Base-by-base conservation (phyloP, 2,888 invertebrate genomes). In the Miltochrista miniata region DNA sequence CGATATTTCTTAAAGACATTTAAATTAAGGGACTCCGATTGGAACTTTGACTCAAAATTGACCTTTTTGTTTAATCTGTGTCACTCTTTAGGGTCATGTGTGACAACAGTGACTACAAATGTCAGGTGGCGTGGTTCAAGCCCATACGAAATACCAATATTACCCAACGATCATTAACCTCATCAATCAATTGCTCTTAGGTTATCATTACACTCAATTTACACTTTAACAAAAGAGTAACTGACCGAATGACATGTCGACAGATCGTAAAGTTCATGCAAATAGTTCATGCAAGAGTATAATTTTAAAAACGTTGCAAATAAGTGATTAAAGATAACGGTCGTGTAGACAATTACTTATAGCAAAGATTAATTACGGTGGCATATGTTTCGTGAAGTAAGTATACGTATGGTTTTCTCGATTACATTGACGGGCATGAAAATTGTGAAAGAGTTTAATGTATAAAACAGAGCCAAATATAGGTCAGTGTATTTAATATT, bases 381-480 rank as follows among this genome's bases (percentile, higher is more conserved):
- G 29, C 34, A 52, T 36, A 51, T 34, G 74, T 76, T 79, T 77
- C n/a, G n/a, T n/a, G n/a, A n/a, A n/a, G 70, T 66, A 68, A 51
- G 61, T 70, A 72, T 66, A 68, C 74, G n/a, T n/a, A 72, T 68
- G 68, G 70, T 72, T 68, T 69, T 66, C 65, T 70, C 60, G 66
- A 76, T 81, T 78, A 78, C 76, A 74, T 66, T 70, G 68, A 65
- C 73, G 72, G 60, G 72, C 72, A 76, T 74, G 64, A 79, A 85
- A 81, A 81, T 87, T 87, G 81, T 77, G 87, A 74, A 89, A 90
- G 72, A 75, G 76, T 81, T 81, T 83, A 78, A 85, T 84, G 80
- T 78, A 73, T 75, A 78, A 81, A 85, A 84, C 83, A 81, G 67
- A 72, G 59, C 70, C 67, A 70, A 63, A 89, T 83, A 87, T 88